These are phyloP conservation scores for Lycocerus yunnanus DNA, from an alignment of 2,888 invertebrate genomes.

Conservation along the genomic window DNA sequence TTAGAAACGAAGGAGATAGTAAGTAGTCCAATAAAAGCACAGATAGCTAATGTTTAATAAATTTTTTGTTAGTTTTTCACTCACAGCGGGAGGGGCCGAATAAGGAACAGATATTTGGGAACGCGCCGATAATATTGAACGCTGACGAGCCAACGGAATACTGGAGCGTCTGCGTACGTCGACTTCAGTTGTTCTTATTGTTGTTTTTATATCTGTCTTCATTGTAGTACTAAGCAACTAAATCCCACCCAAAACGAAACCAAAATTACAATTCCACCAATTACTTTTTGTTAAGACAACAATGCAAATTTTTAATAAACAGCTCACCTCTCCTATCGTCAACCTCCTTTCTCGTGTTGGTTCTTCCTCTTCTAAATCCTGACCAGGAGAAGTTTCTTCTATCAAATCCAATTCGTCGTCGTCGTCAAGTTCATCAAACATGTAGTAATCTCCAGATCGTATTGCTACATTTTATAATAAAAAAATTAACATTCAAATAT, in stretches of 20 bases:
- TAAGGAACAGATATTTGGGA: slow-evolving; percentile 57
- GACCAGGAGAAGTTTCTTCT: slow-evolving; percentile 47
- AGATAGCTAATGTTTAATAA: slow-evolving; percentile 13
- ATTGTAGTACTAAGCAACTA: slow-evolving; percentile 78
- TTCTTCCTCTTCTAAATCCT: slow-evolving; percentile 37
- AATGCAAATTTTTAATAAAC: neutral
- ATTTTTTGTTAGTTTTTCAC: slow-evolving; percentile 35
- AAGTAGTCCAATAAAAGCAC: neutral
- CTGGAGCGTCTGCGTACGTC: slow-evolving; percentile 41
- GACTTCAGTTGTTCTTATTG: neutral
- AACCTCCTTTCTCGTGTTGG: slow-evolving; percentile 36
- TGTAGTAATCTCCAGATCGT: slow-evolving; percentile 97
- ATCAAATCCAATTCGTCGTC: slow-evolving; percentile 72
- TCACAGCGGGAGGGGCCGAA: slow-evolving; percentile 54
- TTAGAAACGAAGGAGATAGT: neutral
- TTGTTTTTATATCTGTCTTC: slow-evolving; percentile 72
- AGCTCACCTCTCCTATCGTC: slow-evolving; percentile 46
- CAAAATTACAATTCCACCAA: neutral
- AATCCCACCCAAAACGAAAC: slow-evolving; percentile 19
- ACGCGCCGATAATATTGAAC: slow-evolving; percentile 52
- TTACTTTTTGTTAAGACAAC: neutral
- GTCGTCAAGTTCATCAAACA: slow-evolving; percentile 95
- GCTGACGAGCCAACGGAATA: slow-evolving; percentile 56
- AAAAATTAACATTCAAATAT: neutral
- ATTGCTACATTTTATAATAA: slow-evolving; percentile 71